Base-by-base conservation (phyloP, 2,797 vertebrate genomes). In the Chelidonichthys spinosus region DNA sequence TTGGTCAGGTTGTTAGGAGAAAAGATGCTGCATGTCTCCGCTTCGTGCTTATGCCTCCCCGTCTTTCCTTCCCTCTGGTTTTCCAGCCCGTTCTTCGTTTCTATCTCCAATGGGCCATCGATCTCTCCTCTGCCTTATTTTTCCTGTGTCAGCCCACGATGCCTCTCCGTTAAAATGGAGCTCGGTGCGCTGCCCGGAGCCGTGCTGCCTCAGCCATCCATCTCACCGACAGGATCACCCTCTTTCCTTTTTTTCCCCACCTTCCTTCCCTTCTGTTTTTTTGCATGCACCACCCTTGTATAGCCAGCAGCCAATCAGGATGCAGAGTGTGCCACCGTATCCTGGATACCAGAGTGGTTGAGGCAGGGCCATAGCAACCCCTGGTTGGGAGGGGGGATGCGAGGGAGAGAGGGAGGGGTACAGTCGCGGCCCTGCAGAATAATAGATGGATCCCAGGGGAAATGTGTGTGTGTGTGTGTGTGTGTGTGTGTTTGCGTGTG, bases 311-410 rank as follows among this genome's bases (percentile, higher is more conserved):
- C 95, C 94, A 95, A 95, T 95, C 90, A 85, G 87, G 55, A 76
- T 49, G 18, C 66, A 58, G 76, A 77, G 79, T 83, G 88, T 84
- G 82, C 81, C 88, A 85, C 69, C 68, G 92, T 92, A 93, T 95
- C 93, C 93, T 93, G 90, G 95, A 94, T 92, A 95, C 94, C 87
- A 72, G 86, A 92, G 79, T 90, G 79, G 90, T 56, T 91, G 90
- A 94, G 88, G 90, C 86, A 82, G 86, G 74, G 84, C 87, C 90
- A 86, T 91, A 89, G 89, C 84, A 90, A 92, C 91, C 89, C 61
- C 62, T 68, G 66, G 69, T 83, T 84, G 69, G 63, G 67, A 53
- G 65, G 73, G 74, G 76, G 81, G 55, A 69, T 35, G 58, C 63
- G 47, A 69, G 71, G 33, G 44, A 65, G 25, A 7, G 59, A 69